Percentiles rank a stretch among this genome's conserved stretches.
Conservation (phyloP, 1,140 invertebrate genomes). For the Halictus rubicundus region DNA sequence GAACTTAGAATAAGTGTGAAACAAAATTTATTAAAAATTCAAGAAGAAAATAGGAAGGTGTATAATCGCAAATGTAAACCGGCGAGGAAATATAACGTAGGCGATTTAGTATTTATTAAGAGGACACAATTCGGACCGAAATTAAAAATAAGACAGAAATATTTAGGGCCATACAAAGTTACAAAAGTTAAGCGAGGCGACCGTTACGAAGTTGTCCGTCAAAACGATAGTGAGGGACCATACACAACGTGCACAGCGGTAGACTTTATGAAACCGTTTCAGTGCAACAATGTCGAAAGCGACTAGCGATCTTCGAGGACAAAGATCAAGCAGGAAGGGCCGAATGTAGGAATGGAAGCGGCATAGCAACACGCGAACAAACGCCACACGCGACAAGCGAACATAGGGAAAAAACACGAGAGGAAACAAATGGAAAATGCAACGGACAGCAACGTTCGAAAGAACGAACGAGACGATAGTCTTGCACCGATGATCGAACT, state of each 20-base stretch:
- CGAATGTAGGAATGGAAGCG: no score
- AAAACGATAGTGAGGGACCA: background rate
- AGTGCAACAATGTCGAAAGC: background rate
- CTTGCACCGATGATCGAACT: no score
- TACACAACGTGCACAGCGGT: background rate
- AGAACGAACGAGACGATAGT: no score
- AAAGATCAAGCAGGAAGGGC: no score
- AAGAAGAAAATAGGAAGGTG: constrained; percentile 14
- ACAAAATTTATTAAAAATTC: constrained; percentile 4
- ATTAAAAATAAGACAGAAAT: constrained; percentile 16
- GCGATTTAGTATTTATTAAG: constrained; percentile 16
- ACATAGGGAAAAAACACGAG: no score
- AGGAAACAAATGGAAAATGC: no score
- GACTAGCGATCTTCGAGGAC: background rate
- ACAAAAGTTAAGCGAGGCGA: background rate
- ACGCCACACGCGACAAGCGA: no score
- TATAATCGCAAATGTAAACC: constrained; percentile 12
- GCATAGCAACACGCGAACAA: no score
- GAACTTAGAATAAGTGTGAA: background rate
- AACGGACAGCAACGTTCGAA: no score
- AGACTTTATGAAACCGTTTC: constrained; percentile 17
- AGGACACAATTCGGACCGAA: background rate
- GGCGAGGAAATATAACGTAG: background rate
- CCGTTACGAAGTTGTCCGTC: background rate
- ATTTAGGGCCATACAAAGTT: constrained; percentile 1